Percentiles rank a stretch among this genome's conserved stretches.
Evolutionary conservation across 2,888 invertebrate genomes (phyloP).

Genomic region (Philopedon plagiatum): DNA sequence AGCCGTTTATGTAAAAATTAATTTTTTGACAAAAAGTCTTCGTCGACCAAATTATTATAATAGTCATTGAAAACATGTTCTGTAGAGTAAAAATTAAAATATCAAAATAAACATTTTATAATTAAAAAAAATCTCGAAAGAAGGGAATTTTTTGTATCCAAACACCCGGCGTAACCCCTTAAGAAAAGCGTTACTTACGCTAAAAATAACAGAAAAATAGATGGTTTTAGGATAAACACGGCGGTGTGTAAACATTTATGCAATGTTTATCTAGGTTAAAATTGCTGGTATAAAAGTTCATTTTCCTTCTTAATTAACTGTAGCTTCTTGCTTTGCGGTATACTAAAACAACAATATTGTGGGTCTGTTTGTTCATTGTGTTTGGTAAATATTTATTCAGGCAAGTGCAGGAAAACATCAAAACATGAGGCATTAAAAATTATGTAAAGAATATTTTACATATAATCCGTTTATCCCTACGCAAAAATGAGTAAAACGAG

Average conservation of each 20-base stretch:
- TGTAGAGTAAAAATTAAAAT: no score
- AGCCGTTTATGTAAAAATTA: no score
- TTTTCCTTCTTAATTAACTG: constrained; percentile 34
- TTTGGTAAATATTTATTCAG: constrained; percentile 19
- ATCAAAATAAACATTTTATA: no score
- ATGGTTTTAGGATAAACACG: background rate
- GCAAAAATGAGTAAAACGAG: no score
- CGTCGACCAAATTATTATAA: no score
- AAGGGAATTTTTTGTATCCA: no score
- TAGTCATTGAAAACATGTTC: no score
- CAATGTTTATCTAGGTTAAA: constrained; percentile 32
- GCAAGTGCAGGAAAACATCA: background rate
- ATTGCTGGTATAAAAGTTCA: constrained; percentile 13
- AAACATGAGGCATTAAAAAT: background rate
- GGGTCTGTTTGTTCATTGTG: constrained; percentile 21
- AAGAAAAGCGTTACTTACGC: background rate
- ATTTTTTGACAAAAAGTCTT: no score
- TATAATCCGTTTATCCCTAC: background rate
- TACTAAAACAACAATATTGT: constrained; percentile 30
- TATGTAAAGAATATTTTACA: background rate
- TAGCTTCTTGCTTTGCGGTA: constrained; percentile 18
- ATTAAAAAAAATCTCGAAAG: no score
- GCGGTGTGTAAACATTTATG: background rate
- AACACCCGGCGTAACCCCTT: no score
- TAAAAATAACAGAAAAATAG: background rate